Evolutionary conservation across 2,888 invertebrate genomes (phyloP).

Genomic region (Craniophora ligustri): DNA sequence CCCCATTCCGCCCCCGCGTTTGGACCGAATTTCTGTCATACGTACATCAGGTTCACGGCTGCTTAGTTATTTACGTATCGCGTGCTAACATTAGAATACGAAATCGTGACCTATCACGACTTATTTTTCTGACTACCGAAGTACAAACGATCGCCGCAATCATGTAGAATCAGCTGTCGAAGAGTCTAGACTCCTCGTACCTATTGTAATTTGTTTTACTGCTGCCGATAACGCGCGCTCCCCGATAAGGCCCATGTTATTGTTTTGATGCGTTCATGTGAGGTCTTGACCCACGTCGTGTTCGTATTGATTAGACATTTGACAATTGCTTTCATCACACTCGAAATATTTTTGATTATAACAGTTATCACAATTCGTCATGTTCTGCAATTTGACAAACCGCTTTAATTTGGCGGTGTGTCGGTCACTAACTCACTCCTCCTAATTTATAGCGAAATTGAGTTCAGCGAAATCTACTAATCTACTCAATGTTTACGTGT

Average conservation of each 20-base stretch:
- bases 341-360: background rate
- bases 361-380: conserved; percentile 6
- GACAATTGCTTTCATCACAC: conserved; percentile 5
- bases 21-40: conserved; percentile 55
- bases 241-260: conserved; percentile 36
- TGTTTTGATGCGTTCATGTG: conserved; percentile 35
- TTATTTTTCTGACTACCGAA: conserved; percentile 34
- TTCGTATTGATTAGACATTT: conserved; percentile 1
- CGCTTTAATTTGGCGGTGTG: conserved; percentile 20
- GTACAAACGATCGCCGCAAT: conserved; percentile 25
- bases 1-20: conserved; percentile 47
- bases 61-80: conserved; percentile 59
- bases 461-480: conserved; percentile 50
- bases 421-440: conserved; percentile 10
- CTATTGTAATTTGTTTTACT: conserved; percentile 26
- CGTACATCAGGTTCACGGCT: conserved; percentile 70
- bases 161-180: conserved; percentile 43
- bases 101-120: conserved; percentile 57
- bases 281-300: background rate
- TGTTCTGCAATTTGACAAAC: conserved; percentile 7
- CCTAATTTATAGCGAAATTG: conserved; percentile 39
- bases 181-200: conserved; percentile 34
- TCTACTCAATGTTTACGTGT: conserved; percentile 77
- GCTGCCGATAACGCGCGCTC: conserved; percentile 27
- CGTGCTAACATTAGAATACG: conserved; percentile 61